Percentiles rank a stretch among this genome's conserved stretches.
Evolutionary conservation across 30 jellyfish, hydroid and myxozoan species (phyloP).

Genomic region (Euphysa ruthae): DNA sequence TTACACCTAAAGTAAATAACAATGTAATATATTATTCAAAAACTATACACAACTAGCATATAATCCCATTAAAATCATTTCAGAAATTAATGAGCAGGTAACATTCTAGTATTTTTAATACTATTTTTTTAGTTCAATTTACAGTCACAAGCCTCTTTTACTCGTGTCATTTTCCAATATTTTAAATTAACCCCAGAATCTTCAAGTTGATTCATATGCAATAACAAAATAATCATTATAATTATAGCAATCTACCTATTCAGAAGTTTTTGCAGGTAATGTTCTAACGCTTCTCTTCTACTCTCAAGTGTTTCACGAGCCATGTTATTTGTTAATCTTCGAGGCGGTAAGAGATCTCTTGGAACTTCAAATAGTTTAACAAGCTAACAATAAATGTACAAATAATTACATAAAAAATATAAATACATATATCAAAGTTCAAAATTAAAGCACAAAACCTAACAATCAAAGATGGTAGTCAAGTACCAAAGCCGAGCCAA

Average conservation of each 20-base stretch:
- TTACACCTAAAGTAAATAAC: slow-evolving; percentile 50
- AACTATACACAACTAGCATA: too few relatives aligned
- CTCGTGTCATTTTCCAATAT: not conserved
- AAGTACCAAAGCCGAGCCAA: too few relatives aligned
- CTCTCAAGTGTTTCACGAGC: slow-evolving; percentile 60
- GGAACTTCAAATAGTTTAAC: slow-evolving; percentile 56
- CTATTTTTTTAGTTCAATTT: too few relatives aligned
- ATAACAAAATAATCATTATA: not conserved
- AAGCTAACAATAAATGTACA: slow-evolving; percentile 19
- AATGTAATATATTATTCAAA: not conserved
- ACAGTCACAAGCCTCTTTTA: too few relatives aligned
- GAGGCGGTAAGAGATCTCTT: slow-evolving; percentile 81
- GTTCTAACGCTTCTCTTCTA: slow-evolving; percentile 87
- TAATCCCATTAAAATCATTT: too few relatives aligned
- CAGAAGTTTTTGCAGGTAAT: slow-evolving; percentile 66
- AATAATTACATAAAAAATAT: not conserved
- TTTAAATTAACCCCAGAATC: not conserved
- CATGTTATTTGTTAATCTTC: slow-evolving; percentile 64
- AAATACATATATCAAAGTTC: not conserved
- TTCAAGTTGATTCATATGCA: not conserved
- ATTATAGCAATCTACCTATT: slow-evolving; percentile 48
- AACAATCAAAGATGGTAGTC: not conserved
- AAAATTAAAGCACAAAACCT: not conserved
- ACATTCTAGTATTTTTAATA: too few relatives aligned
- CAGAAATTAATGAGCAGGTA: too few relatives aligned